phyloP scores from a whole-genome alignment of 2,113 vertebrate genomes.

The Dromaius novaehollandiae region DNA sequence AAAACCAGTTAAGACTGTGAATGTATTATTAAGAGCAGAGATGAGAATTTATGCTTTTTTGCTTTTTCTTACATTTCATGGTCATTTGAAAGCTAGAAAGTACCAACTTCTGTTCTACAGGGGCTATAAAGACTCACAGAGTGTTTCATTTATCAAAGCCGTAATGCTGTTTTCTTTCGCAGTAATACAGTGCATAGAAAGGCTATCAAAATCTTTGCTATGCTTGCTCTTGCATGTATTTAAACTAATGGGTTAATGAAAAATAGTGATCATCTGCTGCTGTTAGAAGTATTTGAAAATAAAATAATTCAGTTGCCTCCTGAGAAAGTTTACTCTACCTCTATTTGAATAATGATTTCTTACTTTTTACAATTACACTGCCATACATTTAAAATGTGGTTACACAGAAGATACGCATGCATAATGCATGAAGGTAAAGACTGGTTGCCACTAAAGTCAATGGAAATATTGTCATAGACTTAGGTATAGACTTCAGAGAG shows the following conservation, averaged over 20 bases:
- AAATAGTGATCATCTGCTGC: slow-evolving; percentile 45
- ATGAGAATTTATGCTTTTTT: slow-evolving; percentile 50
- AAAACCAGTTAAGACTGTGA: slow-evolving; percentile 49
- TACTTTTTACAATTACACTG: not conserved
- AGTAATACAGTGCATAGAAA: slow-evolving; percentile 38
- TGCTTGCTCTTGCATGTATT: slow-evolving; percentile 39
- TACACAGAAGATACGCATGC: not conserved
- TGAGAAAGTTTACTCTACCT: not conserved
- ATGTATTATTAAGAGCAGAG: slow-evolving; percentile 52
- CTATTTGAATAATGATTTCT: not conserved
- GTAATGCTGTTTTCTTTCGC: slow-evolving; percentile 50
- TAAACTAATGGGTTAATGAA: slow-evolving; percentile 32
- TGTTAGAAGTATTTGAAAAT: not conserved
- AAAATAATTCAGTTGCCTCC: not conserved
- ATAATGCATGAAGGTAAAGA: not conserved
- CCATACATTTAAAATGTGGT: not conserved
- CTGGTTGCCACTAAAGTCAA: not conserved
- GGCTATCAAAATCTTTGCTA: slow-evolving; percentile 39
- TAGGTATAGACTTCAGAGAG: not conserved
- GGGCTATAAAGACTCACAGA: slow-evolving; percentile 15
- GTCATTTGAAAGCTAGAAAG: slow-evolving; percentile 28
- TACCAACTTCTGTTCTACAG: not conserved
- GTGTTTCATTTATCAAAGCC: slow-evolving; percentile 56
- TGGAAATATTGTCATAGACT: not conserved
- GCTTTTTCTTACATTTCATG: slow-evolving; percentile 42